Evolutionary conservation across 2,113 vertebrate genomes (phyloP).

Genomic region (Calyptommatus sinebrachiatus): DNA sequence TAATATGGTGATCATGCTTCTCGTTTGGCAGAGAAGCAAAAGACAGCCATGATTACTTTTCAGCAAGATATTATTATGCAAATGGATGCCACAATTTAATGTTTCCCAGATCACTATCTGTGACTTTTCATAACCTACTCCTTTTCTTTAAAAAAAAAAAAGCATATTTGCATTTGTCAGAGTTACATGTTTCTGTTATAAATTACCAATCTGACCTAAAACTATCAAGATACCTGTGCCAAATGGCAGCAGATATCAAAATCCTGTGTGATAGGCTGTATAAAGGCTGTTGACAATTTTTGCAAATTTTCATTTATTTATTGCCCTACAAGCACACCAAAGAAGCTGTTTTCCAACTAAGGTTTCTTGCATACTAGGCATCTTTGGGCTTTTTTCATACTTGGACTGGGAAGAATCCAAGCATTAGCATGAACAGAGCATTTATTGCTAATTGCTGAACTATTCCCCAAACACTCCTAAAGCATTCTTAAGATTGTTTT

Average conservation of each 20-base stretch:
- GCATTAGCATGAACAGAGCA: no score
- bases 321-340: not conserved
- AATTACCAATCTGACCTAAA: slow-evolving; percentile 14
- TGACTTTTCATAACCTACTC: slow-evolving; percentile 20
- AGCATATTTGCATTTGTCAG: not conserved
- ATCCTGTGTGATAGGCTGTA: not conserved
- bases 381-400: no score
- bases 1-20: slow-evolving; percentile 3
- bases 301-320: no score
- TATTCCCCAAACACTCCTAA: no score
- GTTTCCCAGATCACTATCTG: slow-evolving; percentile 9
- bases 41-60: slow-evolving; percentile 16
- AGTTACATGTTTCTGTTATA: slow-evolving; percentile 1
- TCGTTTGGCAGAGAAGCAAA: not conserved
- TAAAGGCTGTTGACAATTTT: not conserved
- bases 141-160: slow-evolving; percentile 9
- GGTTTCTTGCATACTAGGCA: no score
- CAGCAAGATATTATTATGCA: slow-evolving; percentile 1
- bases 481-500: no score
- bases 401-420: no score
- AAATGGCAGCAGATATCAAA: slow-evolving; percentile 18
- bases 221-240: slow-evolving; percentile 17
- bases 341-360: not conserved
- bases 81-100: slow-evolving; percentile 13
- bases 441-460: no score